A percentile compares a stretch with the other conserved stretches of the same genome.
phyloP scores from a whole-genome alignment of 2,888 invertebrate genomes.

The Epistrophe eligans region DNA sequence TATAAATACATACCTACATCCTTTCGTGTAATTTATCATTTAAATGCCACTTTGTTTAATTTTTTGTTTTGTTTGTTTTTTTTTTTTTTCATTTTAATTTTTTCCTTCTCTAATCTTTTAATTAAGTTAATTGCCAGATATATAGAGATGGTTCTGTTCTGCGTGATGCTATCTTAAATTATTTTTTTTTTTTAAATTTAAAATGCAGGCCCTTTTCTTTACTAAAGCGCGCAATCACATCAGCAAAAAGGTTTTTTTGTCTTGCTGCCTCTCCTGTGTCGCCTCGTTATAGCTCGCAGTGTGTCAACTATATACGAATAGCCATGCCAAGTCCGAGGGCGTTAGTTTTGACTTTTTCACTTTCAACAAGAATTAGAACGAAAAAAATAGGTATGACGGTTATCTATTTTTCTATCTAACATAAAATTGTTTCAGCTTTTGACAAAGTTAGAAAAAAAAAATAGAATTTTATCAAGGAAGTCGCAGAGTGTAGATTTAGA shows the following conservation, averaged over 20 bases:
- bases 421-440: slow-evolving; percentile 4
- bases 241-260: slow-evolving; percentile 10
- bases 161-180: slow-evolving; percentile 34
- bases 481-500: slow-evolving; percentile 2
- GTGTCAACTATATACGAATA: background rate
- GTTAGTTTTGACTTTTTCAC: slow-evolving; percentile 3
- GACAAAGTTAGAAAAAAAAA: background rate
- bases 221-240: background rate
- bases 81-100: slow-evolving; percentile 17
- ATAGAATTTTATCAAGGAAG: slow-evolving; percentile 6
- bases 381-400: background rate
- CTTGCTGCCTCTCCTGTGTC: background rate
- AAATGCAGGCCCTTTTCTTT: slow-evolving; percentile 16
- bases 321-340: background rate
- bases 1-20: background rate
- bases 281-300: background rate
- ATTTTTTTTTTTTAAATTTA: background rate
- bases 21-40: slow-evolving; percentile 19
- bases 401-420: slow-evolving; percentile 11
- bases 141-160: slow-evolving; percentile 4
- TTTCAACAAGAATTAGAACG: slow-evolving; percentile 28
- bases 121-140: slow-evolving; percentile 36
- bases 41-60: slow-evolving; percentile 27
- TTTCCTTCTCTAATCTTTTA: slow-evolving; percentile 20
- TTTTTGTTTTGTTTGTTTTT: background rate